These are phyloP conservation scores for Vimba vimba DNA, from an alignment of 2,113 vertebrate genomes.

Conservation along the genomic window DNA sequence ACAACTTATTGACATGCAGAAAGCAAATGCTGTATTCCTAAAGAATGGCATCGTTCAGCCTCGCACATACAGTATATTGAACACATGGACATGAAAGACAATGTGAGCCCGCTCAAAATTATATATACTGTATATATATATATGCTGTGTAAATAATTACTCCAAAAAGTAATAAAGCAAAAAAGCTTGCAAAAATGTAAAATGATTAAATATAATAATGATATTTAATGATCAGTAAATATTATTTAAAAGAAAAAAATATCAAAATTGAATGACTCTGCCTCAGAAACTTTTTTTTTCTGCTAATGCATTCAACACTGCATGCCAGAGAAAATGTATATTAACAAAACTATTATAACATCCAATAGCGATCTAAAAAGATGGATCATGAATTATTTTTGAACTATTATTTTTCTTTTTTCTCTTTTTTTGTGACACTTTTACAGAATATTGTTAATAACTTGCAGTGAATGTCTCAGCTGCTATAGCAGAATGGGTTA, in stretches of 20 bases:
- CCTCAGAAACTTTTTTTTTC: not conserved
- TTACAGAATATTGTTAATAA: constrained; percentile 9
- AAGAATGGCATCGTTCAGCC: constrained; percentile 32
- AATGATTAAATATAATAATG: too few species aligned
- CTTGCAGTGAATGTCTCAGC: not conserved
- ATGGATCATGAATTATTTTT: not conserved
- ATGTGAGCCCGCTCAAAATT: not conserved
- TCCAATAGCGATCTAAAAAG: not conserved
- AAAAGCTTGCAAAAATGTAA: too few species aligned
- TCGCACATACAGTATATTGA: not conserved
- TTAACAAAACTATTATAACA: not conserved
- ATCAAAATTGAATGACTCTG: not conserved
- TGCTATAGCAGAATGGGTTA: constrained; percentile 7
- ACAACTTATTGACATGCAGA: constrained; percentile 53
- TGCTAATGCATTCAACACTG: not conserved
- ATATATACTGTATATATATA: not conserved
- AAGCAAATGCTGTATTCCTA: constrained; percentile 29
- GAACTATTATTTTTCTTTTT: not conserved
- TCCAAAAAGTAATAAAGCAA: too few species aligned
- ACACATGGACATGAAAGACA: constrained; percentile 1
- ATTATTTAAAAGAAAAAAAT: too few species aligned
- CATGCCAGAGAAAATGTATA: not conserved
- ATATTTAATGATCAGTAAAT: too few species aligned
- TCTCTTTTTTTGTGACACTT: not conserved
- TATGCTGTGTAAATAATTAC: too few species aligned